phyloP scores from a whole-genome alignment of 2,797 vertebrate species.

The Typhlichthys eigenmanni region DNA sequence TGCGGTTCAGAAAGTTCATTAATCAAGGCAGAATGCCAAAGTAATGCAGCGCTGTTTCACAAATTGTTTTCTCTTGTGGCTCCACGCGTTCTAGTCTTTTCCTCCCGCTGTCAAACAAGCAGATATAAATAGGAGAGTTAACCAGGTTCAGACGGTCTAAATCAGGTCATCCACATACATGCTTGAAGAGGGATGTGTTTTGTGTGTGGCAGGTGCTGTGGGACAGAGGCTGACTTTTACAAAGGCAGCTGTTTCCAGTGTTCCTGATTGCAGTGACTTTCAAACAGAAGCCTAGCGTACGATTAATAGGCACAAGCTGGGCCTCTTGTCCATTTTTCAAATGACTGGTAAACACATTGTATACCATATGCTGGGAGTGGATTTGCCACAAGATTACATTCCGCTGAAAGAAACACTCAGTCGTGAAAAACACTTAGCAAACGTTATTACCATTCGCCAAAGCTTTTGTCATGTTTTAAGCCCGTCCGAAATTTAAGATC shows the following conservation, averaged over 20 bases:
- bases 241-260: constrained; percentile 43
- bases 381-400: constrained; percentile 22
- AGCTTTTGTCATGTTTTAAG: constrained; percentile 27
- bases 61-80: constrained; percentile 11
- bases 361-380: constrained; percentile 43
- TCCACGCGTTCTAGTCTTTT: too few species aligned
- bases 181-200: too few species aligned
- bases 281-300: constrained; percentile 26
- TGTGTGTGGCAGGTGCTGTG: neutral
- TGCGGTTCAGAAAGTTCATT: too few species aligned
- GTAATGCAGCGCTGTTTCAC: too few species aligned
- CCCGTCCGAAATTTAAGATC: constrained; percentile 38
- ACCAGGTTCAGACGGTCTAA: too few species aligned
- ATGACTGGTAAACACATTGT: constrained; percentile 62
- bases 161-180: too few species aligned
- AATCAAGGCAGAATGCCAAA: too few species aligned
- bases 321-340: constrained; percentile 63
- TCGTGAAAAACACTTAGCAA: constrained; percentile 49
- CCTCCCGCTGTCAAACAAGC: too few species aligned
- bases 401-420: constrained; percentile 40
- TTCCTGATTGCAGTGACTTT: constrained; percentile 22
- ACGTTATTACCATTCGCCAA: constrained; percentile 52
- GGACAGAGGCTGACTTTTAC: neutral
- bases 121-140: too few species aligned
- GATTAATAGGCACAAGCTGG: constrained; percentile 62